Evolutionary conservation across 2,888 invertebrate species (phyloP), one percentile per base, ranked within the genome.

Genomic region (Labia minor): DNA sequence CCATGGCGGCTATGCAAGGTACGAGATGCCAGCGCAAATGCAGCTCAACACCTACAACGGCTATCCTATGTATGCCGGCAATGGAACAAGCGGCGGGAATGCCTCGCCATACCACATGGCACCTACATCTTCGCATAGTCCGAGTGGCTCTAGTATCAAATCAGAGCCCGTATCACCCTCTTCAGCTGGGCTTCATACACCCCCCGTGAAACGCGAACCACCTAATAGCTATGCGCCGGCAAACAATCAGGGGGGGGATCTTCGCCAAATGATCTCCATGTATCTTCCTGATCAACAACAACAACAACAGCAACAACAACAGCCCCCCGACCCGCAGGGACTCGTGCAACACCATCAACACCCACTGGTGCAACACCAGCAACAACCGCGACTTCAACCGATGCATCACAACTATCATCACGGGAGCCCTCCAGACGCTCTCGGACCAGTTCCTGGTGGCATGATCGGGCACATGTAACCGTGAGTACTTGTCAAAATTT

Each of bases 1-100:
- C 69, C 76, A 77, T 19, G 76, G 77, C 33, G 88, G 86, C 61
- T 95, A 95, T 78, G 88, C 90, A 14, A 86, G 94, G 71, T 93
- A 93, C 80, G 93, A 94, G 77, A 91, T 93, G 86, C n/a, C 49
- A 4, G 82, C 87, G 1, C 92, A 92, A 78, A 90, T 92, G 89
- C 88, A 89, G 74, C 86, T 86, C 76, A 82, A 85, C 63, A 82
- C 85, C 2, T 68, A 72, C 68, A 73, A 75, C 63, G 82, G 85
- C 73, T 89, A 90, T 76, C 87, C 88, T 71, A 87, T 89, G 78
- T 91, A 92, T 79, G 86, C 88, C 68, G 82, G 82, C 0, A 86
- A 83, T 71, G 80, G 83, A 63, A 83, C 85, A 0, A 86, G 85
- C 71, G 81, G 82, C 49, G 81, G 81, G 8, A 82, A 82, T 67